phyloP scores from a whole-genome alignment of 1,140 invertebrate genomes.

The Sinonovacula constricta region DNA sequence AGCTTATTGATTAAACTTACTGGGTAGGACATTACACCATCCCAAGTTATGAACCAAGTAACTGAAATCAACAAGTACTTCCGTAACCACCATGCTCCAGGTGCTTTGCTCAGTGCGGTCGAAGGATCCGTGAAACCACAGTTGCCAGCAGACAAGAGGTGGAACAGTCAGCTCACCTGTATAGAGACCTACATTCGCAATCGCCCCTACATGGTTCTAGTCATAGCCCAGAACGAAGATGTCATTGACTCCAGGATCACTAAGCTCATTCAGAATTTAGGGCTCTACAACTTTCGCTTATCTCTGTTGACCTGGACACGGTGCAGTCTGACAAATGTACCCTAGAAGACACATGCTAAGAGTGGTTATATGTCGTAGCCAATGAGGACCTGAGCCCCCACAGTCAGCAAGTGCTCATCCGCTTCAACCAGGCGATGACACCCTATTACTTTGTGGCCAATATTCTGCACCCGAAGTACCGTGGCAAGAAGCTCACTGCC shows the following conservation, averaged over 20 bases:
- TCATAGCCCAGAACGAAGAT: conserved; percentile 13
- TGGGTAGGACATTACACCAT: not conserved
- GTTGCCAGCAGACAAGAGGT: conserved; percentile 2
- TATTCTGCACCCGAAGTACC: not conserved
- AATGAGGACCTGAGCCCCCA: not conserved
- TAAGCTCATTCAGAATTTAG: conserved; percentile 21
- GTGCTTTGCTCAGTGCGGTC: conserved; percentile 2
- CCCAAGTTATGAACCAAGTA: conserved; percentile 31
- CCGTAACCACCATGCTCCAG: conserved; percentile 35
- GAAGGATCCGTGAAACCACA: conserved; percentile 21
- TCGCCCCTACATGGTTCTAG: conserved; percentile 14
- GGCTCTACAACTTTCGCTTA: not conserved
- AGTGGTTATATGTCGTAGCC: not conserved
- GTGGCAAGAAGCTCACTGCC: not conserved
- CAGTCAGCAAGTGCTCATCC: not conserved
- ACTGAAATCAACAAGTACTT: conserved; percentile 32
- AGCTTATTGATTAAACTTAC: not conserved
- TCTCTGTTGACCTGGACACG: not conserved
- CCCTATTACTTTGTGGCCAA: not conserved
- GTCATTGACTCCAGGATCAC: not conserved
- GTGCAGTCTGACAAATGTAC: not conserved
- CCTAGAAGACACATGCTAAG: not conserved
- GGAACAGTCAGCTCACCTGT: conserved; percentile 17
- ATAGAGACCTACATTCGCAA: conserved; percentile 14
- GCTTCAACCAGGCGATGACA: not conserved